Evolutionary conservation across 2,888 invertebrate genomes (phyloP).

Genomic region (Epinotia nisella): DNA sequence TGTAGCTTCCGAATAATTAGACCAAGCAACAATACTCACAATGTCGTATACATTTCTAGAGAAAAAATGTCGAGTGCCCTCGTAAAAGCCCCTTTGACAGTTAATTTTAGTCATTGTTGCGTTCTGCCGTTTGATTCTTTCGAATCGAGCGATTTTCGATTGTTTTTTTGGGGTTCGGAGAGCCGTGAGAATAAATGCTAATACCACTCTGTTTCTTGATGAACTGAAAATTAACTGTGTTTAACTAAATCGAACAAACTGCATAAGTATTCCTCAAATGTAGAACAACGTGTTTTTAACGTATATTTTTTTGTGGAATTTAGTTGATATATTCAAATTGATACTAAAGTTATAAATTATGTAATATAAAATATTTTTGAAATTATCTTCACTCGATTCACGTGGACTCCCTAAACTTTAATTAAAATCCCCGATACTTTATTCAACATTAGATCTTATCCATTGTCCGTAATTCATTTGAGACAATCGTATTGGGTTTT

Average conservation of each 20-base stretch:
- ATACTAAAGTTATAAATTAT: too few relatives aligned
- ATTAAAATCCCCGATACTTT: slow-evolving; percentile 42
- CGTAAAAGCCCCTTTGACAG: slow-evolving; percentile 71
- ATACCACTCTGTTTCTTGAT: slow-evolving; percentile 56
- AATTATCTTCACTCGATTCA: not conserved
- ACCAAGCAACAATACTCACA: slow-evolving; percentile 66
- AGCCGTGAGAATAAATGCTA: slow-evolving; percentile 73
- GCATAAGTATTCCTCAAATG: not conserved
- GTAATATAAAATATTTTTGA: too few relatives aligned
- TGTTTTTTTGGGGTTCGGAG: slow-evolving; percentile 69
- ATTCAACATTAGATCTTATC: slow-evolving; percentile 41
- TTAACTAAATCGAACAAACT: not conserved
- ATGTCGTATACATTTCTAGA: slow-evolving; percentile 79
- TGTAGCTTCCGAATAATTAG: slow-evolving; percentile 83
- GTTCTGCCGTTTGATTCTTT: slow-evolving; percentile 62
- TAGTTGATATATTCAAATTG: not conserved
- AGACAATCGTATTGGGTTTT: slow-evolving; percentile 77
- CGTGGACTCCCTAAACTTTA: slow-evolving; percentile 25
- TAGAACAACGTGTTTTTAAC: not conserved
- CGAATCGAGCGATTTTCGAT: slow-evolving; percentile 61
- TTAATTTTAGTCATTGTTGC: slow-evolving; percentile 80
- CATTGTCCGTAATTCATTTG: slow-evolving; percentile 65
- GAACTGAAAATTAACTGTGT: slow-evolving; percentile 19
- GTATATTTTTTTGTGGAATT: not conserved
- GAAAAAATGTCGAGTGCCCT: slow-evolving; percentile 71